A percentile compares a stretch with the other conserved stretches of the same genome.
Conservation (phyloP, 2,113 vertebrate species). For the Anolis carolinensis region DNA sequence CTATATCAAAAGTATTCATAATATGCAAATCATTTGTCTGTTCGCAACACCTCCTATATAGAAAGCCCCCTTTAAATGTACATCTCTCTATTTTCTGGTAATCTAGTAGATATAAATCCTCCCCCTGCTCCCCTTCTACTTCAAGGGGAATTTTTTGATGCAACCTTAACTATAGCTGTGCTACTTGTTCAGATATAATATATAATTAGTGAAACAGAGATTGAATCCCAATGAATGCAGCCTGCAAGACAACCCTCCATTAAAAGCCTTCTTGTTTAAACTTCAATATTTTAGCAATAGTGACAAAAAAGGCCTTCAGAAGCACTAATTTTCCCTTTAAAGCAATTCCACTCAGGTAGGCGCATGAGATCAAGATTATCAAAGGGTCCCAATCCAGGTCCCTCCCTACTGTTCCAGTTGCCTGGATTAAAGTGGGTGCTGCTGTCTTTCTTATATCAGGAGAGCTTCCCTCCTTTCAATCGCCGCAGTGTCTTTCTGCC, state of each 20-base stretch:
- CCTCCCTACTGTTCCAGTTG: not conserved
- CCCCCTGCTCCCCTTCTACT: not conserved
- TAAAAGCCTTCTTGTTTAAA: conserved; percentile 73
- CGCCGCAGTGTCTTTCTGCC: not conserved
- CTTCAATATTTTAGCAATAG: conserved; percentile 73
- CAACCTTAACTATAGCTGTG: conserved; percentile 32
- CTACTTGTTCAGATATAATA: conserved; percentile 52
- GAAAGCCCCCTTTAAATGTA: not conserved
- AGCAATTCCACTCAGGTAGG: not conserved
- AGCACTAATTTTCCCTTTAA: conserved; percentile 42
- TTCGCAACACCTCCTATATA: not conserved
- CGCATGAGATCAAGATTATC: conserved; percentile 46
- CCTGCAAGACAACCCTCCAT: conserved; percentile 74
- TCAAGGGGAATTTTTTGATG: conserved; percentile 32
- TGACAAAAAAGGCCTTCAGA: conserved; percentile 60
- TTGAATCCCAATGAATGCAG: conserved; percentile 71
- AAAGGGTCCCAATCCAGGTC: conserved; percentile 5
- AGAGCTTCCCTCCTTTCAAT: not conserved
- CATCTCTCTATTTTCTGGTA: not conserved
- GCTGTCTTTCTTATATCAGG: not conserved
- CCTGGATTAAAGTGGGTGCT: not conserved
- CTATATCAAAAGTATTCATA: not conserved
- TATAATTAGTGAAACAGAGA: conserved; percentile 73
- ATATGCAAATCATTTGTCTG: not conserved
- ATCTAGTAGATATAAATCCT: not conserved